These are phyloP conservation scores for Odontomachus brunneus DNA, from an alignment of 1,140 invertebrate genomes.

Conservation along the genomic window DNA sequence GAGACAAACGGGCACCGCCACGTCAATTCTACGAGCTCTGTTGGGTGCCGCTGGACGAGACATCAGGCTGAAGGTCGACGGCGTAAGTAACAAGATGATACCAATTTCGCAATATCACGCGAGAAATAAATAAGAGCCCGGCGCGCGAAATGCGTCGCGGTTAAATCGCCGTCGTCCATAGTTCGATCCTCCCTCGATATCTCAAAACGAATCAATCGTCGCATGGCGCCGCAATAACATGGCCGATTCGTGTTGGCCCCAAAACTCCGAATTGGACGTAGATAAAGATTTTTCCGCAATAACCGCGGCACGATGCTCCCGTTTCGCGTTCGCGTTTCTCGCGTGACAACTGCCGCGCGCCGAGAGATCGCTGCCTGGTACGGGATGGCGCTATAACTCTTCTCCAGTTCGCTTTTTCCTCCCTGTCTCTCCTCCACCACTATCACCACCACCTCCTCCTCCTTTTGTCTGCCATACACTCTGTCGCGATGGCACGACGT, in stretches of 20 bases:
- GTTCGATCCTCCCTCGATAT: conserved; percentile 7
- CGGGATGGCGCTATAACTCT: conserved; percentile 81
- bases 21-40: conserved; percentile 94
- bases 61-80: conserved; percentile 93
- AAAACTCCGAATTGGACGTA: conserved; percentile 70
- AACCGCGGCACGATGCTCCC: conserved; percentile 64
- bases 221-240: background rate
- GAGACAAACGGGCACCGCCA: conserved; percentile 94
- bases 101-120: background rate
- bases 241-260: background rate
- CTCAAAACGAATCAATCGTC: background rate
- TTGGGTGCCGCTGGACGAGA: conserved; percentile 94
- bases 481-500: conserved; percentile 31
- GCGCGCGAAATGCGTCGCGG: background rate
- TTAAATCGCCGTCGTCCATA: background rate
- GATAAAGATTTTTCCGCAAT: conserved; percentile 72
- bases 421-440: conserved; percentile 17
- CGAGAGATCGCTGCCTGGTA: conserved; percentile 82
- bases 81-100: conserved; percentile 88
- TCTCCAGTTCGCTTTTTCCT: conserved; percentile 67
- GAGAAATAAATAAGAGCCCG: background rate
- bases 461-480: background rate
- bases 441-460: too few species aligned
- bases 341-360: conserved; percentile 79
- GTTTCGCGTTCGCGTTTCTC: conserved; percentile 72